phyloP scores from a whole-genome alignment of 2,888 invertebrate genomes.

The Amiota mariae region DNA sequence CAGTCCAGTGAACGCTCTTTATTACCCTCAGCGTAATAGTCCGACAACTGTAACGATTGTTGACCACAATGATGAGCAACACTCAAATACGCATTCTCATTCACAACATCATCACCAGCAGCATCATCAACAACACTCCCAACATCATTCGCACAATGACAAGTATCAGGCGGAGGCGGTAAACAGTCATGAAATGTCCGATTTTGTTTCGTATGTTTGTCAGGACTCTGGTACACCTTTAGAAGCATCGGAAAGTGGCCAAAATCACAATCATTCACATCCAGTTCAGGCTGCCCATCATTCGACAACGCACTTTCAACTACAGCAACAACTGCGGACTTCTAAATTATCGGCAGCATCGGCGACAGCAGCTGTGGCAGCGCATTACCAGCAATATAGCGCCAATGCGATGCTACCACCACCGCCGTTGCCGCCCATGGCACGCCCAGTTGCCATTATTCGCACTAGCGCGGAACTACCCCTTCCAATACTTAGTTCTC shows the following conservation, averaged over 20 bases:
- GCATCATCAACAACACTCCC: constrained; percentile 48
- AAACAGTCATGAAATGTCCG: constrained; percentile 91
- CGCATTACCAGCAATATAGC: constrained; percentile 77
- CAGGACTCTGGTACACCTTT: constrained; percentile 80
- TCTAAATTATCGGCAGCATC: constrained; percentile 45
- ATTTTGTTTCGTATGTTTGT: constrained; percentile 97
- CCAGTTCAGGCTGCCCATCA: constrained; percentile 37
- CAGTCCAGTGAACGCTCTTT: constrained; percentile 75
- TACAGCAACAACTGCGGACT: constrained; percentile 50
- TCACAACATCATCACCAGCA: constrained; percentile 48
- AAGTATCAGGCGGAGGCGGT: constrained; percentile 72
- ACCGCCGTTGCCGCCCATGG: constrained; percentile 96
- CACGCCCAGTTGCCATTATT: constrained; percentile 95
- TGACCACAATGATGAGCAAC: constrained; percentile 60
- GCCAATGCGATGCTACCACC: constrained; percentile 96
- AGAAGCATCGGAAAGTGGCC: constrained; percentile 21
- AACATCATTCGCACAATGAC: constrained; percentile 46
- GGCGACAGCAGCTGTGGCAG: constrained; percentile 42
- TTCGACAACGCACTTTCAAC: constrained; percentile 53
- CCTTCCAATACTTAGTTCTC: constrained; percentile 77
- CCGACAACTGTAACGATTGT: constrained; percentile 52
- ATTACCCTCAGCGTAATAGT: constrained; percentile 74
- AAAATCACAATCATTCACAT: constrained; percentile 43
- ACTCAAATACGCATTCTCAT: constrained; percentile 46
- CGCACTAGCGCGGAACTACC: constrained; percentile 84